These are phyloP conservation scores for Harpegnathos saltator DNA, from an alignment of 1,140 invertebrate genomes.

Conservation along the genomic window DNA sequence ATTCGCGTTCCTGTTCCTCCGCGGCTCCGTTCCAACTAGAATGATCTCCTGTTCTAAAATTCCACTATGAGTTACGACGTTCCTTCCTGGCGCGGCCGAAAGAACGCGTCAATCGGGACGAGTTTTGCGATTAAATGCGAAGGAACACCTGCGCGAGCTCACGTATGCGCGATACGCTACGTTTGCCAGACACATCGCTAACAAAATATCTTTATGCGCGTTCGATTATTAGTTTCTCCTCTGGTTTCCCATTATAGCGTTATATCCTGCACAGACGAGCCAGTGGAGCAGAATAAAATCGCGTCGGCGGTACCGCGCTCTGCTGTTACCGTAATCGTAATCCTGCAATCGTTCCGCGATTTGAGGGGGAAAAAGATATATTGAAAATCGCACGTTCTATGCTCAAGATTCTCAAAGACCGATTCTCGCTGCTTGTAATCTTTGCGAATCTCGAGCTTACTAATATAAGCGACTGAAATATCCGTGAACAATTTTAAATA, in stretches of 20 bases:
- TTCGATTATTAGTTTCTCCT: conserved; percentile 11
- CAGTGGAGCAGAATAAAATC: conserved; percentile 40
- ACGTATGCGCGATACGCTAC: not conserved
- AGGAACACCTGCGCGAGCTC: not conserved
- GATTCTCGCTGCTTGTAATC: not conserved
- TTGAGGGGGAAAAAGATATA: not conserved
- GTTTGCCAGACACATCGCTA: not conserved
- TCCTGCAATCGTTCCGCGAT: conserved; percentile 4
- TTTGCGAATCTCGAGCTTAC: not conserved
- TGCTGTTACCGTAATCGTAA: conserved; percentile 14
- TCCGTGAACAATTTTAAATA: not conserved
- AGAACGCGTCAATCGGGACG: not conserved
- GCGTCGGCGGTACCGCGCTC: conserved; percentile 7
- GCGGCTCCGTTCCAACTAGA: conserved; percentile 13
- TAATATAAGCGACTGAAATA: not conserved
- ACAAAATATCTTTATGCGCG: not conserved
- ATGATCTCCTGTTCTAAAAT: conserved; percentile 37
- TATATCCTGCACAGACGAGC: not conserved
- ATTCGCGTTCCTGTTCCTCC: conserved; percentile 38
- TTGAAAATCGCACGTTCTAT: not conserved
- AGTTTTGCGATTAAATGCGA: not conserved
- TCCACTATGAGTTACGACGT: conserved; percentile 34
- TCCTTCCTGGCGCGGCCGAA: not conserved
- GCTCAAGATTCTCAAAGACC: not conserved
- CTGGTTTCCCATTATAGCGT: not conserved